phyloP scores from a whole-genome alignment of 2,797 vertebrate species.

The Takifugu ocellatus region DNA sequence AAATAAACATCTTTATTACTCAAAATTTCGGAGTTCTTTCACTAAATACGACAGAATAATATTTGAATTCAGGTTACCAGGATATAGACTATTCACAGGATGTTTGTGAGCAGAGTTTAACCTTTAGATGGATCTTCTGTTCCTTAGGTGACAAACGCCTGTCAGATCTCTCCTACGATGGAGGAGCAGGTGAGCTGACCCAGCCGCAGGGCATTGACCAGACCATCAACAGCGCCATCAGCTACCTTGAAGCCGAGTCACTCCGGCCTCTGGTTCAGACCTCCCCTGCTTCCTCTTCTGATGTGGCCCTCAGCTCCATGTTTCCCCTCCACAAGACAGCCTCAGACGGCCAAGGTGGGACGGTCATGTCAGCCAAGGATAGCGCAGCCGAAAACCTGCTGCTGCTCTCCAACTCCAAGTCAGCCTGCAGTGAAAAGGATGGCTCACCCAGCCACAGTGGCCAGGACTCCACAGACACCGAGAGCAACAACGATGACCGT shows the following conservation, averaged over 20 bases:
- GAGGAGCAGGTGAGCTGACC: slow-evolving; percentile 83
- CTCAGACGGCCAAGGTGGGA: slow-evolving; percentile 66
- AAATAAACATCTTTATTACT: no score
- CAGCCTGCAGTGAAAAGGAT: slow-evolving; percentile 88
- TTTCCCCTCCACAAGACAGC: slow-evolving; percentile 86
- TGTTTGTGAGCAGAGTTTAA: neutral
- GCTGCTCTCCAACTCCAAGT: slow-evolving; percentile 95
- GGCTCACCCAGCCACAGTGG: slow-evolving; percentile 94
- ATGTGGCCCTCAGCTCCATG: slow-evolving; percentile 82
- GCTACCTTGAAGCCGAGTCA: slow-evolving; percentile 93
- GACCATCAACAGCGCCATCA: slow-evolving; percentile 99
- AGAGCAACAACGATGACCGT: slow-evolving; percentile 94
- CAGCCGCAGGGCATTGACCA: slow-evolving; percentile 97
- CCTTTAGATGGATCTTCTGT: slow-evolving; percentile 17
- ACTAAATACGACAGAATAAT: no score
- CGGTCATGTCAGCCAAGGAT: slow-evolving; percentile 84
- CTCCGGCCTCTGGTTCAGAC: slow-evolving; percentile 95
- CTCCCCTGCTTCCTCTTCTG: slow-evolving; percentile 81
- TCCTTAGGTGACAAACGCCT: slow-evolving; percentile 90
- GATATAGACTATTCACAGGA: neutral
- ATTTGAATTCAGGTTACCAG: no score
- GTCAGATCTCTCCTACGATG: slow-evolving; percentile 86
- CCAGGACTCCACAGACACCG: slow-evolving; percentile 96
- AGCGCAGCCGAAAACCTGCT: slow-evolving; percentile 92
- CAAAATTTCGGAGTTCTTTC: no score